These are phyloP conservation scores for Nysson spinosus DNA, from an alignment of 2,888 invertebrate species.

Conservation along the genomic window DNA sequence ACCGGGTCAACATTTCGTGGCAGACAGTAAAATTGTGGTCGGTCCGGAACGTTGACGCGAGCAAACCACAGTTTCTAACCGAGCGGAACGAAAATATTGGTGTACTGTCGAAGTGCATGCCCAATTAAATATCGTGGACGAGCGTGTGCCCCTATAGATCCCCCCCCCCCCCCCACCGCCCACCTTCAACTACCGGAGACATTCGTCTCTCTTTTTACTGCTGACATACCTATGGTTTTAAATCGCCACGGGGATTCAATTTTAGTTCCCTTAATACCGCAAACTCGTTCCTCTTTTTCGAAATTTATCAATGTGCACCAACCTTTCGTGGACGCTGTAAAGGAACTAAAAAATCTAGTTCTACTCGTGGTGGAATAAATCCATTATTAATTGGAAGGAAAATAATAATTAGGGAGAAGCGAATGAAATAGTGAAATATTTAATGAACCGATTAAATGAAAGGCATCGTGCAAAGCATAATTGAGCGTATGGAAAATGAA, in stretches of 20 bases:
- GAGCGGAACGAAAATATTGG: constrained; percentile 59
- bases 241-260: background rate
- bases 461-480: no score
- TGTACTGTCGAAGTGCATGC: constrained; percentile 40
- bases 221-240: background rate
- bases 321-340: no score
- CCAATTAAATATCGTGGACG: constrained; percentile 48
- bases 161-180: no score
- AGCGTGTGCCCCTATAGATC: no score
- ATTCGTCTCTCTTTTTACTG: constrained; percentile 13
- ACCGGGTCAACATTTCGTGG: constrained; percentile 29
- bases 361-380: no score
- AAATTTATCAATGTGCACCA: no score
- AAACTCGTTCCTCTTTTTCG: background rate
- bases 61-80: constrained; percentile 55
- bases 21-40: constrained; percentile 53
- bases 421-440: no score
- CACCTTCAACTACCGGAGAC: constrained; percentile 7
- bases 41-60: constrained; percentile 49
- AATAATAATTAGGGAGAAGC: no score
- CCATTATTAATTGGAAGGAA: no score
- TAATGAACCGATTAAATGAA: no score
- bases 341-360: no score
- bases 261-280: background rate
- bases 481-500: no score